Base-by-base conservation (phyloP, 1,140 invertebrate genomes). In the Chironomus striatipennis region DNA sequence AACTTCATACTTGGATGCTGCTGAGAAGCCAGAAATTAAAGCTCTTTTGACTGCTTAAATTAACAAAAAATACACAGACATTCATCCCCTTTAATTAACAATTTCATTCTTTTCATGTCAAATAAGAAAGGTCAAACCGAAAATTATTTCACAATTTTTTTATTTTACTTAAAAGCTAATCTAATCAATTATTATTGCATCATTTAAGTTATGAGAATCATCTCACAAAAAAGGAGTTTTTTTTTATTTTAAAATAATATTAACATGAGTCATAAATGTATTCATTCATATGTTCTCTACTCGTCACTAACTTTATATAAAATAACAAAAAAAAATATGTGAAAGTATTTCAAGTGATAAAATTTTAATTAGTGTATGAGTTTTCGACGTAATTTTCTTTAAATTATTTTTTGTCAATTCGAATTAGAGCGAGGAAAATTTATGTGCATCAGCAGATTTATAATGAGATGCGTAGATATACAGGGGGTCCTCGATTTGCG, bases 1-100 rank as follows among this genome's bases (percentile, higher is more conserved):
- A 20, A 89, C 86, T 74, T 90, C 87, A 77, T 97, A 96, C 81
- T 81, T 94, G 74, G 92, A 96, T 78, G 93, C 91, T 76, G 94
- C 95, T 15, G 95, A 98, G 82, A 96, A 92, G 83, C 90, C 92
- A 77, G 95, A 97, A 85, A 97, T 97, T 77, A 94, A 93, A 84
- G 86, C 87, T 77, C 85, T 93, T 20, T 83, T 93, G 10, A 76
- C 76, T 9, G 17, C 65, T 10, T 70, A 70, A 70, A 18, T 7
- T 47, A 57, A n/a, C n/a, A n/a, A n/a, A n/a, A 57, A 57, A n/a
- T 15, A 12, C n/a, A 47, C 1, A 47, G 12, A 57, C n/a, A 57
- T 2, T 2, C 5, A 34, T 34, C n/a, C n/a, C n/a, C n/a, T n/a
- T n/a, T 2, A 34, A 34, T 34, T 34, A 34, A 34, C 24, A 34